phyloP scores from a whole-genome alignment of 1,140 invertebrate species.

The Ceratina australensis region DNA sequence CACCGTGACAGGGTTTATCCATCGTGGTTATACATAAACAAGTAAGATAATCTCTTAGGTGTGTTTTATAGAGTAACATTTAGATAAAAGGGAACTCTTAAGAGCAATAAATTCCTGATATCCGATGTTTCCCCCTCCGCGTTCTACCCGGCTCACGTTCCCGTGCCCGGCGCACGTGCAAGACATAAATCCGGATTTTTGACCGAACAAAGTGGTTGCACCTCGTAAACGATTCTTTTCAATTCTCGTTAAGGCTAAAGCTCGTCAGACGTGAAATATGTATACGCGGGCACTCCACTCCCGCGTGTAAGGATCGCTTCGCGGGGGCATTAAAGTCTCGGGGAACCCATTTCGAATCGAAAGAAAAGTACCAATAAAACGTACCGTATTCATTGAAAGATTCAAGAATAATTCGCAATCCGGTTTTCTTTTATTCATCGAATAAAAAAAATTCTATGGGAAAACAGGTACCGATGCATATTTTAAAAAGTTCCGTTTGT shows the following conservation, averaged over 20 bases:
- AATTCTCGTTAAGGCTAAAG: conserved; percentile 21
- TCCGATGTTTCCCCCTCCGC: neutral
- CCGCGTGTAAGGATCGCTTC: neutral
- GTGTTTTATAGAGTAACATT: neutral
- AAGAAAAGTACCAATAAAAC: neutral
- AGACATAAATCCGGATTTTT: conserved; percentile 17
- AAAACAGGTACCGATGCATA: no score
- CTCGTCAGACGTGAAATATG: neutral
- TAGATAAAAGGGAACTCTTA: neutral
- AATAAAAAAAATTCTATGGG: no score
- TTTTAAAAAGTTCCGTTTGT: no score
- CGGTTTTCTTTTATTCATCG: neutral
- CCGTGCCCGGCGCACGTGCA: neutral
- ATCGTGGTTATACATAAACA: no score
- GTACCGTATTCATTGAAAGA: neutral
- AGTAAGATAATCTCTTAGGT: neutral
- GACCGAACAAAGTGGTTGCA: neutral
- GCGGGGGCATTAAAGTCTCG: conserved; percentile 1
- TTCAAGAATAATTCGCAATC: neutral
- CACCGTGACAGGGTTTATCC: no score
- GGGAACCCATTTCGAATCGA: neutral
- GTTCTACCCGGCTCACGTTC: conserved; percentile 2
- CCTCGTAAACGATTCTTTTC: conserved; percentile 25
- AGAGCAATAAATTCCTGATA: neutral
- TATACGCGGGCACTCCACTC: neutral